phyloP scores from a whole-genome alignment of 2,888 invertebrate genomes.

The Bombyx huttoni region DNA sequence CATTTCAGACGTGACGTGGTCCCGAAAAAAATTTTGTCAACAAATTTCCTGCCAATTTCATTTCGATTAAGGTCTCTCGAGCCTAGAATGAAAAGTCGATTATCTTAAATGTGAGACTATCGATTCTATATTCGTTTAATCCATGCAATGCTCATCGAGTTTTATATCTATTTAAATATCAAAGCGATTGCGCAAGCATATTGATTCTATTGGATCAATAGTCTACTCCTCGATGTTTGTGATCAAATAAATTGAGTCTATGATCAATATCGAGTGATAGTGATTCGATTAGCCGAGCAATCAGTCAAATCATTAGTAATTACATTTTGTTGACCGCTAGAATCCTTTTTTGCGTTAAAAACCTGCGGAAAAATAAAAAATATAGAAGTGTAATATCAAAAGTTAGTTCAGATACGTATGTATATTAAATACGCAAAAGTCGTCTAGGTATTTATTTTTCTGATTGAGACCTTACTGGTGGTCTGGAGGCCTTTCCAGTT shows the following conservation, averaged over 20 bases:
- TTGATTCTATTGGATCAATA: slow-evolving; percentile 35
- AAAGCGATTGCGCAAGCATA: slow-evolving; percentile 54
- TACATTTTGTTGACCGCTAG: slow-evolving; percentile 73
- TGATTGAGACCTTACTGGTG: too few species aligned
- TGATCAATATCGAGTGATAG: slow-evolving; percentile 62
- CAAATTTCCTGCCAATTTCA: slow-evolving; percentile 34
- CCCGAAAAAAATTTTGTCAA: background rate
- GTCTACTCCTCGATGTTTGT: slow-evolving; percentile 52
- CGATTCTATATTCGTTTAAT: slow-evolving; percentile 8
- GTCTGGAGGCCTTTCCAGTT: too few species aligned
- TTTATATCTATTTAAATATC: slow-evolving; percentile 33
- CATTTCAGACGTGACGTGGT: slow-evolving; percentile 39
- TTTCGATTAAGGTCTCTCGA: slow-evolving; percentile 13
- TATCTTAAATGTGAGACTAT: slow-evolving; percentile 9
- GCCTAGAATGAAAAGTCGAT: slow-evolving; percentile 56
- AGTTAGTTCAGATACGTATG: slow-evolving; percentile 11
- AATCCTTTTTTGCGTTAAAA: slow-evolving; percentile 73
- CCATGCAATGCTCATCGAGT: slow-evolving; percentile 43
- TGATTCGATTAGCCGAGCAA: slow-evolving; percentile 66
- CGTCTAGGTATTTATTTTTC: too few species aligned
- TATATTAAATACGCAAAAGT: slow-evolving; percentile 37
- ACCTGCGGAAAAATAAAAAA: slow-evolving; percentile 71
- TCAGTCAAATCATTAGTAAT: slow-evolving; percentile 59
- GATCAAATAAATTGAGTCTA: slow-evolving; percentile 62
- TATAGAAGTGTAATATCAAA: slow-evolving; percentile 58